phyloP scores from a whole-genome alignment of 1,140 invertebrate species.

The Lasioglossum baleicum region DNA sequence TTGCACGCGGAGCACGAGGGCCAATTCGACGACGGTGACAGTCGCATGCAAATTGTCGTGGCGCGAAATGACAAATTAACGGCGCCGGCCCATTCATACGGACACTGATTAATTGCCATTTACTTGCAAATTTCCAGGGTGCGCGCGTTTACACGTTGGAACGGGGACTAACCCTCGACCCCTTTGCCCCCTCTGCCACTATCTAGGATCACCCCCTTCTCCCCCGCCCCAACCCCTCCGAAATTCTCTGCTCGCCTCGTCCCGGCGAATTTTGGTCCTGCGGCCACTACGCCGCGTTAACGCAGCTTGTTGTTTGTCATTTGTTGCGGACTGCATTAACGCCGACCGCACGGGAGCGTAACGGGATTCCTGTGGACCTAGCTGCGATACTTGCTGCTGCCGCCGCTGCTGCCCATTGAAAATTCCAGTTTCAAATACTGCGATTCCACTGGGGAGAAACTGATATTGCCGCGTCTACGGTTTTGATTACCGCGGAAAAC shows the following conservation, averaged over 20 bases:
- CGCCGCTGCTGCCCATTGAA: not conserved
- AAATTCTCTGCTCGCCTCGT: not conserved
- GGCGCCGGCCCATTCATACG: slow-evolving; percentile 71
- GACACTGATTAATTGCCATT: slow-evolving; percentile 78
- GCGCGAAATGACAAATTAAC: slow-evolving; percentile 75
- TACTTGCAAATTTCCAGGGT: slow-evolving; percentile 77
- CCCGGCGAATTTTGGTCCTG: slow-evolving; percentile 33
- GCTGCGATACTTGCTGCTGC: not conserved
- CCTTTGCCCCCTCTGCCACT: slow-evolving; percentile 1
- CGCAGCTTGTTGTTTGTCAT: slow-evolving; percentile 65
- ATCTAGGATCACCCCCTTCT: slow-evolving; percentile 1
- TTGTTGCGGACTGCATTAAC: slow-evolving; percentile 66
- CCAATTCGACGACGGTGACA: slow-evolving; percentile 54
- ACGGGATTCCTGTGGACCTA: not conserved
- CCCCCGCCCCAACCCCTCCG: too few relatives aligned
- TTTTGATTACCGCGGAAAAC: not conserved
- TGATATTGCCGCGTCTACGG: not conserved
- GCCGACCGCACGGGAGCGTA: slow-evolving; percentile 20
- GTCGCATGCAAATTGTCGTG: slow-evolving; percentile 72
- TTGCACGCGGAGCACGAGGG: slow-evolving; percentile 24
- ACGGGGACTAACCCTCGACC: slow-evolving; percentile 30
- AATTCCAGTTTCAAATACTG: not conserved
- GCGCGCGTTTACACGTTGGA: slow-evolving; percentile 68
- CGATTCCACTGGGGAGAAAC: not conserved
- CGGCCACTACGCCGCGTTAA: slow-evolving; percentile 50